Evolutionary conservation across 2,113 vertebrate species (phyloP).

Genomic region (Oncorhynchus tshawytscha): DNA sequence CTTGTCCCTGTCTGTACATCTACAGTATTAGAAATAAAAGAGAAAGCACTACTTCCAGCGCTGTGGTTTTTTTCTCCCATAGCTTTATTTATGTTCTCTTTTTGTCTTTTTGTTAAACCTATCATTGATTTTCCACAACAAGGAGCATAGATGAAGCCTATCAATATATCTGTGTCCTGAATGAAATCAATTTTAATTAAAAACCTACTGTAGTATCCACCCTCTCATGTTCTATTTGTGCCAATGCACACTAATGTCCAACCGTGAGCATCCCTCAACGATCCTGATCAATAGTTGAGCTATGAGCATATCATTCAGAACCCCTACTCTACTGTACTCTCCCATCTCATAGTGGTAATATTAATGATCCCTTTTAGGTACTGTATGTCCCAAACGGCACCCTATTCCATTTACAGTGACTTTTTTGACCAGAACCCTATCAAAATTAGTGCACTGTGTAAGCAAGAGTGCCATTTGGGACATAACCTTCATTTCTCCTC

Average conservation of each 20-base stretch:
- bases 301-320: not conserved
- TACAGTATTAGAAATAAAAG: not conserved
- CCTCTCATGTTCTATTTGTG: constrained; percentile 31
- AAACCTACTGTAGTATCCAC: constrained; percentile 38
- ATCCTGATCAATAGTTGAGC: constrained; percentile 35
- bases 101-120: constrained; percentile 6
- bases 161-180: constrained; percentile 58
- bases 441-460: too few relatives aligned
- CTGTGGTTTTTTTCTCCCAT: not conserved
- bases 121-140: constrained; percentile 60
- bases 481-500: not conserved
- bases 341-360: not conserved
- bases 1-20: not conserved
- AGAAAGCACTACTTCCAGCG: not conserved
- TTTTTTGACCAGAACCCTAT: too few relatives aligned
- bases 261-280: constrained; percentile 5
- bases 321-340: not conserved
- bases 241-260: constrained; percentile 44
- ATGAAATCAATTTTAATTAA: constrained; percentile 63
- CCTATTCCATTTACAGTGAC: too few relatives aligned
- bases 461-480: too few relatives aligned
- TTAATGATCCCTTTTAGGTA: not conserved
- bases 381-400: too few relatives aligned
- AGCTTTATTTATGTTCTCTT: constrained; percentile 10
- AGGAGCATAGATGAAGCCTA: constrained; percentile 47